Conservation (phyloP, 2,888 invertebrate genomes). For the Exocentrus adspersus region DNA sequence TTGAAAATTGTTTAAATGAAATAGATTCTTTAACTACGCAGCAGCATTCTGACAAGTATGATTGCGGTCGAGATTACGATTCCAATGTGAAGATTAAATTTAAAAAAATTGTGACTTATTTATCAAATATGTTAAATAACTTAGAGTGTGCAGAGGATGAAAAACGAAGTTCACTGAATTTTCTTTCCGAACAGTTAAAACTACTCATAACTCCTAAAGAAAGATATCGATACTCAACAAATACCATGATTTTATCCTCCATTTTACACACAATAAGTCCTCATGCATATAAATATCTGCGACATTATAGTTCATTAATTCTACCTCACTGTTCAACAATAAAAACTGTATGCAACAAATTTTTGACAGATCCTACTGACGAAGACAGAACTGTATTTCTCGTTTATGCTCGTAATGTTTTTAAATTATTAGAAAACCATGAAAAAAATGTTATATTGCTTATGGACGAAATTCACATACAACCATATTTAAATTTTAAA, state of each 20-base stretch:
- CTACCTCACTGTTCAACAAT: too few species aligned
- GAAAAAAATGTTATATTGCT: neutral
- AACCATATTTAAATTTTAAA: constrained; percentile 3
- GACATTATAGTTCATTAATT: constrained; percentile 15
- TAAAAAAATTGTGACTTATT: too few species aligned
- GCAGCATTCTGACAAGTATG: too few species aligned
- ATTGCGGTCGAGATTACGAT: too few species aligned
- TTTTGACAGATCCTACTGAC: neutral
- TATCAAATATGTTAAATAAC: too few species aligned
- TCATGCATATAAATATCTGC: constrained; percentile 21
- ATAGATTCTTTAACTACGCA: too few species aligned
- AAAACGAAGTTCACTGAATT: too few species aligned
- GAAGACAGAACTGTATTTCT: neutral
- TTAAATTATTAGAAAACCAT: neutral
- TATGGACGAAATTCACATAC: constrained; percentile 1
- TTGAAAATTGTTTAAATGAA: too few species aligned
- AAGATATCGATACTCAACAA: constrained; percentile 19
- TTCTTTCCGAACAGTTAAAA: constrained; percentile 1
- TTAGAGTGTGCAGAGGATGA: too few species aligned
- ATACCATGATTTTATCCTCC: constrained; percentile 15
- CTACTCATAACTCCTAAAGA: constrained; percentile 3
- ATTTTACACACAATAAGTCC: constrained; percentile 27
- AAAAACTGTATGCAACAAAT: neutral
- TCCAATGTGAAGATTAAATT: too few species aligned
- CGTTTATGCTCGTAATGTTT: constrained; percentile 8